Base-by-base conservation (phyloP, 2,888 invertebrate genomes). In the Calameuta idolon region DNA sequence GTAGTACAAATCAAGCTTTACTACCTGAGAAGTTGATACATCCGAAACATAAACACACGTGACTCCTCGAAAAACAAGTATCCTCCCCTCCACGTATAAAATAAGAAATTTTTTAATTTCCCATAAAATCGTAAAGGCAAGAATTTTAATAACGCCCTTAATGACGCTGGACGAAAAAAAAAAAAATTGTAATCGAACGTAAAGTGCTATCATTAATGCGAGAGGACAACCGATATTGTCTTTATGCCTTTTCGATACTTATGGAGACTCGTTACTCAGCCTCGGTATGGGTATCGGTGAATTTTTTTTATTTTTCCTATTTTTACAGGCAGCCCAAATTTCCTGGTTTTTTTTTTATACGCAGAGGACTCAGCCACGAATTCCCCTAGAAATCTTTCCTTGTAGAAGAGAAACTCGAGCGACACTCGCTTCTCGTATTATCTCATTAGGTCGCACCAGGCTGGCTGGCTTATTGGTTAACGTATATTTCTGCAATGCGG, bases 171-270 rank as follows among this genome's bases (percentile, higher is more conserved):
- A 35, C 31, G 55, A 34, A 23, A 12, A 71, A 75, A 71, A 75
- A 37, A 35, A 34, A 33, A 33, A 33, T 31, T 34, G 55, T 12
- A 74, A 71, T 75, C 23, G 76, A 75, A 76, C 76, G 37, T 68
- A 77, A 69, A 31, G 33, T 31, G 69, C 37, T 75, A 69, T 77
- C 37, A 71, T 71, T 71, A 71, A 71, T 34, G 71, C 31, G 34
- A 23, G 33, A 34, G 33, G 34, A 76, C 34, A 31, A 30, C 12
- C 69, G 69, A 76, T 76, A 76, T 71, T 69, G 76, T 76, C 76
- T 78, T 78, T 78, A 78, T 78, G 76, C 31, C 68, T 78, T 78
- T 78, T 78, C 78, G 76, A 78, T 78, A 76, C 73, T 71, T 69
- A 69, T 69, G 34, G 69, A 30, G 31, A 34, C 76, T 69, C 76